Percentiles rank a stretch among this genome's conserved stretches.
These are phyloP conservation scores for Cephalopterus ornatus DNA, from an alignment of 2,113 vertebrate genomes.

Conservation along the genomic window DNA sequence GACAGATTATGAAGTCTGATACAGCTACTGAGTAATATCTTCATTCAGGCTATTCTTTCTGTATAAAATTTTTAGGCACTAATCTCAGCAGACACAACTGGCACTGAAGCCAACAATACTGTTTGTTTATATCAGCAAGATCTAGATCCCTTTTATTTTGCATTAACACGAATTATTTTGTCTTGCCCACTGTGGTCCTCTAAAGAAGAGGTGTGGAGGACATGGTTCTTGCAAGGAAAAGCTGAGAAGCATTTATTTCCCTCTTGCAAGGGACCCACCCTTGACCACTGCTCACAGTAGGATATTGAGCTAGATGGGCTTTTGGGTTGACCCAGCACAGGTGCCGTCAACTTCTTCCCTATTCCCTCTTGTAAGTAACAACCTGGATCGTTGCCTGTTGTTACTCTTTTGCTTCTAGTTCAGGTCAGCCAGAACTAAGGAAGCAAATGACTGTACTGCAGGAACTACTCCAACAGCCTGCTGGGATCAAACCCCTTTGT, in stretches of 20 bases:
- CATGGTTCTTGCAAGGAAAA: background rate
- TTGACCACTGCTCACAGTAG: background rate
- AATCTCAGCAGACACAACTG: background rate
- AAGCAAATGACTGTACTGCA: background rate
- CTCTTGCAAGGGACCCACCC: background rate
- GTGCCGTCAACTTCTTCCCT: background rate
- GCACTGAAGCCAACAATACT: background rate
- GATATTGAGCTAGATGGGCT: background rate
- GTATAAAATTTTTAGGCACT: background rate
- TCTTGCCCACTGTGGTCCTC: background rate
- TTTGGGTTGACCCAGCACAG: background rate
- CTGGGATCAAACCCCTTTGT: background rate
- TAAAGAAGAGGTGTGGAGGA: background rate
- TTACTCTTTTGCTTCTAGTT: background rate
- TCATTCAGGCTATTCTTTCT: background rate
- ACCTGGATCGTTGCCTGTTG: background rate
- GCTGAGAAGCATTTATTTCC: background rate
- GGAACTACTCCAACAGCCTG: background rate
- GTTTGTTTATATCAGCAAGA: background rate
- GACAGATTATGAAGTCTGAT: slow-evolving; percentile 18
- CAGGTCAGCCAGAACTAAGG: background rate
- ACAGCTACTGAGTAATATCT: background rate
- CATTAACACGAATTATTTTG: background rate
- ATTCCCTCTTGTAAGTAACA: background rate
- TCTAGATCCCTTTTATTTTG: background rate